Conservation (phyloP, 2,797 vertebrate genomes). For the Telmatherina bonti region DNA sequence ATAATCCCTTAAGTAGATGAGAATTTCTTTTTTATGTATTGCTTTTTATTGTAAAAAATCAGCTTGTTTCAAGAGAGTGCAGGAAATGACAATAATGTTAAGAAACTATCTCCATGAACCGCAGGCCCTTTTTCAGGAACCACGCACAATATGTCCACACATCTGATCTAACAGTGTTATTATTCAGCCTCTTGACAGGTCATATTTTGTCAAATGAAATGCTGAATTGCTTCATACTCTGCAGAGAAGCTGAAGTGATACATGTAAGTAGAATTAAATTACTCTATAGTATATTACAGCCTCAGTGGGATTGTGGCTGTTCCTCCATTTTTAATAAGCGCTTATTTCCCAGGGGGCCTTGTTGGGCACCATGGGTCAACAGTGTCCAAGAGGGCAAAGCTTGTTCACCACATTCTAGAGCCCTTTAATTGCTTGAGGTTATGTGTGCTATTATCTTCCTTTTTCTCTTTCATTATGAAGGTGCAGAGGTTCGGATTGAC, state of each 20-base stretch:
- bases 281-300: conserved; percentile 84
- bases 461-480: conserved; percentile 85
- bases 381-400: conserved; percentile 85
- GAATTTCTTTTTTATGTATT: conserved; percentile 66
- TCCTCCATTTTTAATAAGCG: conserved; percentile 86
- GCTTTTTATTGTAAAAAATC: conserved; percentile 64
- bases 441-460: conserved; percentile 85
- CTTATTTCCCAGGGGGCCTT: conserved; percentile 83
- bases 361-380: conserved; percentile 84
- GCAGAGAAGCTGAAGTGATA: conserved; percentile 79
- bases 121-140: conserved; percentile 58
- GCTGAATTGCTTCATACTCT: conserved; percentile 81
- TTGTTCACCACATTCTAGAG: conserved; percentile 85
- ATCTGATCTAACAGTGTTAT: conserved; percentile 75
- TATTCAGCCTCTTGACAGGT: conserved; percentile 84
- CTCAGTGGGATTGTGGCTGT: conserved; percentile 81
- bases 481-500: conserved; percentile 82
- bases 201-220: conserved; percentile 86
- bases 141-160: conserved; percentile 60
- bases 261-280: conserved; percentile 86
- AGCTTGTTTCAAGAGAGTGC: conserved; percentile 60
- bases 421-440: conserved; percentile 85
- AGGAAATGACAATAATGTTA: conserved; percentile 73
- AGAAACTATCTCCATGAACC: conserved; percentile 63
- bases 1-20: conserved; percentile 83